Evolutionary conservation across 2,888 invertebrate species (phyloP).

Genomic region (Yponomeuta plumbellus): DNA sequence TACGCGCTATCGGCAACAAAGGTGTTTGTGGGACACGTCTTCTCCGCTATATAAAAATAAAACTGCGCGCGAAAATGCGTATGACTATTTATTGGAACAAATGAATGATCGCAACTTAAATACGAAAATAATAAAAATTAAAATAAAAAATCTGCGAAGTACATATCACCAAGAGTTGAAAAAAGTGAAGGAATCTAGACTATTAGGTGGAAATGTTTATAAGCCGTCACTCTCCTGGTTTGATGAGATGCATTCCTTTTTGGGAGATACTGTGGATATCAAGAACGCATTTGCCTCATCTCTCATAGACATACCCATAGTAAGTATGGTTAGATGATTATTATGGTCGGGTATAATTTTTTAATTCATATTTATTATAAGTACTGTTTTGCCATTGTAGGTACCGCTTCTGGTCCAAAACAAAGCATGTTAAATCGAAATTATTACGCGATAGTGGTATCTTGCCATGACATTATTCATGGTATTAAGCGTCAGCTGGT

Average conservation of each 20-base stretch:
- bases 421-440: too few relatives aligned
- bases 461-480: too few relatives aligned
- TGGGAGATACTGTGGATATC: not conserved
- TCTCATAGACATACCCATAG: not conserved
- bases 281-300: not conserved
- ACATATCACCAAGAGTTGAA: conserved; percentile 8
- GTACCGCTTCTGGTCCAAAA: too few relatives aligned
- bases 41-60: not conserved
- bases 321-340: too few relatives aligned
- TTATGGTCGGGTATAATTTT: too few relatives aligned
- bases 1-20: not conserved
- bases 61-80: not conserved
- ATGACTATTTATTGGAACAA: not conserved
- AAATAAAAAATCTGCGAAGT: not conserved
- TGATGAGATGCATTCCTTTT: conserved; percentile 1
- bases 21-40: not conserved
- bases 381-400: too few relatives aligned
- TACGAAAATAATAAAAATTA: not conserved
- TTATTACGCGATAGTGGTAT: too few relatives aligned
- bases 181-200: not conserved
- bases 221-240: not conserved
- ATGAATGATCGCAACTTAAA: not conserved
- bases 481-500: too few relatives aligned
- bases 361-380: too few relatives aligned
- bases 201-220: not conserved